These are phyloP conservation scores for Cataglyphis albicans DNA, from an alignment of 2,888 invertebrate genomes.

Conservation along the genomic window DNA sequence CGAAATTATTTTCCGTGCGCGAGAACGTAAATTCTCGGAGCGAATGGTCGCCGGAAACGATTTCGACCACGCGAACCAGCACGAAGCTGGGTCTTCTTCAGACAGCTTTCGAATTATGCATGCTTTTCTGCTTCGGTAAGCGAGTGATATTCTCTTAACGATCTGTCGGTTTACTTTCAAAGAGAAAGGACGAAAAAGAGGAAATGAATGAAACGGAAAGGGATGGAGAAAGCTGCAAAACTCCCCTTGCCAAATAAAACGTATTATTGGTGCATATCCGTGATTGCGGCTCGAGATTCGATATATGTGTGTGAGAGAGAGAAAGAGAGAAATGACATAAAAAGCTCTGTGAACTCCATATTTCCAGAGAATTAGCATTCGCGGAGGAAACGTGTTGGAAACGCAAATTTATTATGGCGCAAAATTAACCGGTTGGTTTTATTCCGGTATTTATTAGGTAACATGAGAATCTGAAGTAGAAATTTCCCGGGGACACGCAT, in stretches of 20 bases:
- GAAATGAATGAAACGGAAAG: neutral
- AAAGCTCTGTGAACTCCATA: neutral
- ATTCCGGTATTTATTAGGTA: neutral
- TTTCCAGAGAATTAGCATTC: conserved; percentile 25
- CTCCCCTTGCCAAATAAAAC: conserved; percentile 13
- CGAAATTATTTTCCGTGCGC: conserved; percentile 34
- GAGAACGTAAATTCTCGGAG: conserved; percentile 28
- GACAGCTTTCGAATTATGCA: conserved; percentile 57
- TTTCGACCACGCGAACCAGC: conserved; percentile 31
- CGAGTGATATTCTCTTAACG: conserved; percentile 66
- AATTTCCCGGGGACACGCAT: conserved; percentile 2
- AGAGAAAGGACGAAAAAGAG: conserved; percentile 18
- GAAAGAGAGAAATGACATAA: neutral
- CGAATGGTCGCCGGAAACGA: conserved; percentile 36
- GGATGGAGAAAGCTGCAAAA: neutral
- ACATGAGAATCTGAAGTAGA: neutral
- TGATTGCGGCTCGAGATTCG: neutral
- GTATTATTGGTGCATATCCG: neutral
- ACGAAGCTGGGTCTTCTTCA: conserved; percentile 16
- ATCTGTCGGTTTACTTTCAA: conserved; percentile 60
- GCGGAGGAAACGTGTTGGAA: conserved; percentile 1
- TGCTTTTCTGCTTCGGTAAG: conserved; percentile 60
- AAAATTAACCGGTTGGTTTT: conserved; percentile 22
- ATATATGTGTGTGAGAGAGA: neutral
- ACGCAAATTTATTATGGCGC: conserved; percentile 43